phyloP scores from a whole-genome alignment of 2,888 invertebrate species.

The Stictocephala bisonia region DNA sequence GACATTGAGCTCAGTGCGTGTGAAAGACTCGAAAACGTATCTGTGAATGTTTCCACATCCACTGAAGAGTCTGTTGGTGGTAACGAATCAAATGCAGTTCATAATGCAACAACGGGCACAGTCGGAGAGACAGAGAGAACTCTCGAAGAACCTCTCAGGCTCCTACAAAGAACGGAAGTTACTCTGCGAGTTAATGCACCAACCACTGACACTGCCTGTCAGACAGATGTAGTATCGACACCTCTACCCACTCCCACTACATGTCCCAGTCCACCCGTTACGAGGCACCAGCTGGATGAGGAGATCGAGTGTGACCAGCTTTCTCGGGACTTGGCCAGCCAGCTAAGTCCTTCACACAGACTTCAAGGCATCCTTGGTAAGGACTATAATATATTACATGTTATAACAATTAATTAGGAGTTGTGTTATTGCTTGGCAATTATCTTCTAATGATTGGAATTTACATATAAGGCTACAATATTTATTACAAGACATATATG shows the following conservation, averaged over 20 bases:
- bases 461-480: too few species aligned
- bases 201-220: conserved; percentile 71
- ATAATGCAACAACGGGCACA: conserved; percentile 7
- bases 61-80: conserved; percentile 5
- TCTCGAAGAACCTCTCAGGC: conserved; percentile 63
- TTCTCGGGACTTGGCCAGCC: conserved; percentile 72
- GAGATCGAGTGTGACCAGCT: conserved; percentile 84
- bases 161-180: conserved; percentile 74
- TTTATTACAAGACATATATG: too few species aligned
- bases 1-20: neutral
- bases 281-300: conserved; percentile 74
- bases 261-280: conserved; percentile 64
- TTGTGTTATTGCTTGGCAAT: too few species aligned
- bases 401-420: too few species aligned
- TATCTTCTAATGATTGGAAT: too few species aligned
- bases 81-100: conserved; percentile 7
- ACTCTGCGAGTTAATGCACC: conserved; percentile 72
- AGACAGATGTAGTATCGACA: conserved; percentile 65
- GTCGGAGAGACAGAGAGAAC: neutral
- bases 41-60: conserved; percentile 22
- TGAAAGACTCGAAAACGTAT: conserved; percentile 7
- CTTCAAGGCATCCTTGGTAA: conserved; percentile 74
- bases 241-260: conserved; percentile 62
- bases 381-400: too few species aligned
- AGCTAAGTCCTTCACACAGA: conserved; percentile 73